Evolutionary conservation across 2,888 invertebrate genomes (phyloP), one percentile per base, ranked within the genome.

Genomic region (Drosophila acutilabella): DNA sequence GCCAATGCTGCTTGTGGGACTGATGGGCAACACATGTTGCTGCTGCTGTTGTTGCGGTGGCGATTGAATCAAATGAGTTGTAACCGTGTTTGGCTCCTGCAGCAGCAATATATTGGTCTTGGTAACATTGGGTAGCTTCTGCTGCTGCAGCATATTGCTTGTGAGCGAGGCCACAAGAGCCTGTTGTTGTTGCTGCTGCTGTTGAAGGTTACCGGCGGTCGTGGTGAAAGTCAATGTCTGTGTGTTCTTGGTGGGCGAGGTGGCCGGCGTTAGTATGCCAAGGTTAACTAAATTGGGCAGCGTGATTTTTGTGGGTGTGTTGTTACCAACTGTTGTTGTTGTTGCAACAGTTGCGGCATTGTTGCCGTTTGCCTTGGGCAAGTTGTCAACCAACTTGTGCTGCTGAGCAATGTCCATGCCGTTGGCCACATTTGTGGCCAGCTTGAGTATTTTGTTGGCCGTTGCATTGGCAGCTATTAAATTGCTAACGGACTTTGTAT

Each of bases 251-350:
- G 92, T 92, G 82, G 94, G 92, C 61, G 94, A 93, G 42, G 94
- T 93, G 65, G 91, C 92, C 10, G 94, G 94, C 18, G 94, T 93
- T 45, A 94, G 89, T 53, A 94, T 91, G 45, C 93, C 93, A 79
- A 93, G 80, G 91, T 92, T 92, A 66, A 93, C 92, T 78, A 93
- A 89, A 88, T 91, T 92, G 68, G 92, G 92, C 78, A 92, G 75
- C 56, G 92, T 91, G 60, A 92, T 89, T 86, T 92, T 92, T 59
- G 90, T 90, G 58, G 91, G 75, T 56, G 90, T 84, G 54, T 75
- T 71, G 70, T 48, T 70, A 50, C 48, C 50, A 51, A 45, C 70
- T 57, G 52, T 18, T 40, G 64, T 57, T 33, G 74, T 56, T 66
- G 67, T 64, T 50, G 62, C 64, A 14, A 69, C 64, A 26, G 61